These are phyloP conservation scores for Aspidapion aeneum DNA, from an alignment of 2,888 invertebrate genomes.

Conservation along the genomic window DNA sequence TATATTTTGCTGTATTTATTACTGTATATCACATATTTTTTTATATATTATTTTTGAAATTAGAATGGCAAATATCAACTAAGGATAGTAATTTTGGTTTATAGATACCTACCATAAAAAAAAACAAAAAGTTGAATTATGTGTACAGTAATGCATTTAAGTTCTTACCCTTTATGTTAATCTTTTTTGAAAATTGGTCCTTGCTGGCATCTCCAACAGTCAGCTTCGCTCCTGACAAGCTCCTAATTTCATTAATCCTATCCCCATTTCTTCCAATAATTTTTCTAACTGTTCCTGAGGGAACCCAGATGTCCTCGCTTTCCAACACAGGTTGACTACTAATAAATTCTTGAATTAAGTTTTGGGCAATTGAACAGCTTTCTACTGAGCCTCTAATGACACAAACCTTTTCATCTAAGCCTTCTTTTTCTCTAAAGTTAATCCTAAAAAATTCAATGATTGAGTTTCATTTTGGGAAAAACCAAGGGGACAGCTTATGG, in stretches of 20 bases:
- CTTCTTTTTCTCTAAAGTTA: conserved; percentile 53
- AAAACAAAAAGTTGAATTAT: too few species aligned
- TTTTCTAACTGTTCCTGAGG: conserved; percentile 62
- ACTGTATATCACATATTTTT: too few species aligned
- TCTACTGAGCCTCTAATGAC: conserved; percentile 67
- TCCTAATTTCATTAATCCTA: conserved; percentile 66
- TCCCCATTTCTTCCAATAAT: conserved; percentile 77
- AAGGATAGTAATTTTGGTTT: too few species aligned
- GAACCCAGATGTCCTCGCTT: conserved; percentile 64
- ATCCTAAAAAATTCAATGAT: conserved; percentile 66
- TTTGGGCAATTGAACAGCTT: conserved; percentile 67
- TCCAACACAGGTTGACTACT: conserved; percentile 63
- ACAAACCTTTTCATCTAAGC: conserved; percentile 59
- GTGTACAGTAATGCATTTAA: too few species aligned
- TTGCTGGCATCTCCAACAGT: conserved; percentile 48
- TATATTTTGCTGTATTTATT: too few species aligned
- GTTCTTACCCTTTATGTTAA: conserved; percentile 40
- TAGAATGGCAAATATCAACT: too few species aligned
- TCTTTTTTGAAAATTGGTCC: conserved; percentile 31
- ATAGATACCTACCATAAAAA: too few species aligned
- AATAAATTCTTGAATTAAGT: conserved; percentile 64
- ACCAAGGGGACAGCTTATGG: too few species aligned
- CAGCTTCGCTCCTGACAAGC: conserved; percentile 69
- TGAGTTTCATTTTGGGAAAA: too few species aligned
- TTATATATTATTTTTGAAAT: too few species aligned